These are phyloP conservation scores for Dendrolimus punctatus DNA, from an alignment of 1,140 invertebrate species.

Conservation along the genomic window DNA sequence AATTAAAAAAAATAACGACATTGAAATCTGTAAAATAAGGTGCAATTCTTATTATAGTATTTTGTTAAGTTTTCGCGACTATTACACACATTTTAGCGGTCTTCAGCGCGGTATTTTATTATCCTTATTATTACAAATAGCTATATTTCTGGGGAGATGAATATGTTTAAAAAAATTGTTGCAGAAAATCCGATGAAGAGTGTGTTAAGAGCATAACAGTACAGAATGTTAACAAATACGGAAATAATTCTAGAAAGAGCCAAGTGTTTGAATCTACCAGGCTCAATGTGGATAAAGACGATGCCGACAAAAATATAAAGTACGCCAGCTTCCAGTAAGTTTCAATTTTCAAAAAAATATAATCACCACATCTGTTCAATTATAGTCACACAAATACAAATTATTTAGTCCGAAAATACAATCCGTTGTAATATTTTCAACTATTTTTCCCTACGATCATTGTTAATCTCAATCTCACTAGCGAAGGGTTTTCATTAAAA, in stretches of 20 bases:
- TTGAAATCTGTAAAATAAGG: too few relatives aligned
- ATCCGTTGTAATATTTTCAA: too few relatives aligned
- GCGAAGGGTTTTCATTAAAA: too few relatives aligned
- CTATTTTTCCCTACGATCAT: too few relatives aligned
- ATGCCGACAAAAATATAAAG: conserved; percentile 63
- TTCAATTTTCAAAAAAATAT: conserved; percentile 6
- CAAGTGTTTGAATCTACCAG: conserved; percentile 64
- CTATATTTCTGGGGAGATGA: conserved; percentile 18
- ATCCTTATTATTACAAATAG: not conserved
- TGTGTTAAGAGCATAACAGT: conserved; percentile 56
- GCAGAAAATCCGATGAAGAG: conserved; percentile 66
- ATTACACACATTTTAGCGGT: too few relatives aligned
- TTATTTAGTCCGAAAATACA: too few relatives aligned
- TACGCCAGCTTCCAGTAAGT: conserved; percentile 59
- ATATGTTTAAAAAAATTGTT: conserved; percentile 45
- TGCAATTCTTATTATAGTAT: too few relatives aligned
- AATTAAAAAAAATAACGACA: too few relatives aligned
- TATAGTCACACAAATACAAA: too few relatives aligned
- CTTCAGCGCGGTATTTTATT: not conserved
- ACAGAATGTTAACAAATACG: conserved; percentile 59
- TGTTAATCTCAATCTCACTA: too few relatives aligned
- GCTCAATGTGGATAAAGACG: conserved; percentile 57
- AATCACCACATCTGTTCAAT: too few relatives aligned
- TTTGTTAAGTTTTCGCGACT: too few relatives aligned
- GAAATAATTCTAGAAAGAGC: conserved; percentile 62